Base-by-base conservation (phyloP, 92 coral and sea anemone genomes). In the Epizoanthus fatuus region DNA sequence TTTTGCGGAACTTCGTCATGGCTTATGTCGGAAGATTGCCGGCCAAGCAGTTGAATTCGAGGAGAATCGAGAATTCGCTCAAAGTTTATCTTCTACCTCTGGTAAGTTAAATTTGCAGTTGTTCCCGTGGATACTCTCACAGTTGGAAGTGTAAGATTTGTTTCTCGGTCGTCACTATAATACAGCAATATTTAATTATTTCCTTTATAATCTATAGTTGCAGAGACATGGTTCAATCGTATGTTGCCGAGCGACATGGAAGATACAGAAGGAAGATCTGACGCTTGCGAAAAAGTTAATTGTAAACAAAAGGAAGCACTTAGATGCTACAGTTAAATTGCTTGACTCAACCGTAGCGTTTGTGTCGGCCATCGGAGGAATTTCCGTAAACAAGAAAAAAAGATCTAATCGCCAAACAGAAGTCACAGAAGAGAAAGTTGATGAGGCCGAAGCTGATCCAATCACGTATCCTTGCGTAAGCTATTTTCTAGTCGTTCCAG, bases 381-480 rank as follows among this genome's bases (percentile, higher is more conserved):
- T 52, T 52, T 7, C 11, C 9, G 3, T 14, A 8, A 52, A 52
- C 56, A 3, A 8, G 56, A 52, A 52, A 52, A 52, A 52, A 14
- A 52, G 1, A 14, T 52, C 56, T 8, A 52, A 52, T 8, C 1
- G 14, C 11, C 56, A 70, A 9, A 16, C 42, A 20, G 47, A 70
- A 70, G 19, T 15, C 9, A 16, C 76, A 16, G 19, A 70, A 20
- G 49, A 70, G 10, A n/a, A 70, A 70, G 47, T 20, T 22, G 20
- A 14, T 14, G 56, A 53, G 7, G 74, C n/a, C 9, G 40, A 69
- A 16, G 7, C 7, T 14, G 14, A 47, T 7, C 10, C 3, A 38
- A 44, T 73, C 14, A 29, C 35, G 35, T 73, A 73, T 57, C 79
- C 79, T 16, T n/a, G 57, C 14, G 11, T 73, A 4, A 57, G 57